Conservation (phyloP, 2,797 vertebrate species). For the Vultur gryphus region DNA sequence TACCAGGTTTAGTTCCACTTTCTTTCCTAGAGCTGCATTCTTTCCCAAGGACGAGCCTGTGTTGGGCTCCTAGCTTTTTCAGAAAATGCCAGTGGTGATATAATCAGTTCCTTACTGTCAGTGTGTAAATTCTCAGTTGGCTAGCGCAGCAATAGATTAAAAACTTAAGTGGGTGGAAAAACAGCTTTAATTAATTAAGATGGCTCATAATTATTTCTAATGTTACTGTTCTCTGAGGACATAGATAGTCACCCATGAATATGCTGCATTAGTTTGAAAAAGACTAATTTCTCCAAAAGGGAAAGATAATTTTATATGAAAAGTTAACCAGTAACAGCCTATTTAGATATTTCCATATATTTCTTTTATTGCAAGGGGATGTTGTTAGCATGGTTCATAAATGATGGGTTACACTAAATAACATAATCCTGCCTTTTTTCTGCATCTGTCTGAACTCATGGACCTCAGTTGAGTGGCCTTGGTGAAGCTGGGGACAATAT, state of each 20-base stretch:
- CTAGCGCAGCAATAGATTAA: slow-evolving; percentile 1
- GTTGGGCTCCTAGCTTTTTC: not conserved
- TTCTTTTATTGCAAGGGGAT: not conserved
- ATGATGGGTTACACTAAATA: not conserved
- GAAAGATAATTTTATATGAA: not conserved
- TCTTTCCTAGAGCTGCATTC: not conserved
- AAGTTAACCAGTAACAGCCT: not conserved
- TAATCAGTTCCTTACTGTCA: slow-evolving; percentile 12
- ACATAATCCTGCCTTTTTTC: not conserved
- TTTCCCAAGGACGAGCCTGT: not conserved
- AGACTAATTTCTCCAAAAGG: slow-evolving; percentile 19
- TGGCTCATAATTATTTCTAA: slow-evolving; percentile 52
- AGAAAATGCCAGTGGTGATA: not conserved
- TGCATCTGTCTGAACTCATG: not conserved
- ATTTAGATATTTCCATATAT: not conserved
- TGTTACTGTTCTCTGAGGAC: slow-evolving; percentile 28
- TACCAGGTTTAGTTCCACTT: not conserved
- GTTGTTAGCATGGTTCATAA: not conserved
- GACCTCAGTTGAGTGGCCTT: not conserved
- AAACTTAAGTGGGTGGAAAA: slow-evolving; percentile 36
- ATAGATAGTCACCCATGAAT: slow-evolving; percentile 1
- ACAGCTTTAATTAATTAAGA: slow-evolving; percentile 58
- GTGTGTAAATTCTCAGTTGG: slow-evolving; percentile 12
- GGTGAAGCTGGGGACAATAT: not conserved
- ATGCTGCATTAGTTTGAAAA: slow-evolving; percentile 21